Evolutionary conservation across 2,113 vertebrate genomes (phyloP), one percentile per base, ranked within the genome.

Genomic region (Piprites chloris): DNA sequence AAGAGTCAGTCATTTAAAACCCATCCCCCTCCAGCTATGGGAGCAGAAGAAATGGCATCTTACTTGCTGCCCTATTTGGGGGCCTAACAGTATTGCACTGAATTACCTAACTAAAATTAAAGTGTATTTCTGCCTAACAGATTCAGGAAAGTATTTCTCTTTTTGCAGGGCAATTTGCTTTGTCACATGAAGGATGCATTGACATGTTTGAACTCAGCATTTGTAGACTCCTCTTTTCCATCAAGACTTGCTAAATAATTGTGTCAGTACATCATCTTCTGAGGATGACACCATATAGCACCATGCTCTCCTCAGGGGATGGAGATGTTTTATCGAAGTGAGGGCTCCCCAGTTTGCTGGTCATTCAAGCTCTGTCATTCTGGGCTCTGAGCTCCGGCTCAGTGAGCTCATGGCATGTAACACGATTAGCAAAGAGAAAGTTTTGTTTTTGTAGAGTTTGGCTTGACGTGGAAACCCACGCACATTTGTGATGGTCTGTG

Each of bases 271-370:
- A 47, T 61, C 33, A 4, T 21, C 47, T 68, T 39, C 66, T 63
- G 53, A 30, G 62, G 76, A 66, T 30, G 49, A 16, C 24, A 17
- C 41, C 1, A 0, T 8, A 22, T 1, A 59, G 28, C 26, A 79
- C 30, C n/a, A 4, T 1, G 1, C 4, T 52, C 49, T 47, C 86
- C 58, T 93, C 58, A 20, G 41, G 12, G 47, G 12, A 28, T 37
- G 65, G 24, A 63, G 85, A 44, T 0, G 0, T 28, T 93, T 69
- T 37, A 53, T 6, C 12, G 21, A 46, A 41, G n/a, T 3, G 8
- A 73, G 49, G 53, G 33, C 27, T 83, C 32, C 32, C 23, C 71
- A 49, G 19, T 59, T 44, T 65, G 35, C 67, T 79, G 53, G 41
- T 47, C 41, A 56, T 33, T 75, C 62, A 47, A 80, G 28, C 50